These are phyloP conservation scores for Gastrophryne carolinensis DNA, from an alignment of 2,797 vertebrate genomes.

Conservation along the genomic window DNA sequence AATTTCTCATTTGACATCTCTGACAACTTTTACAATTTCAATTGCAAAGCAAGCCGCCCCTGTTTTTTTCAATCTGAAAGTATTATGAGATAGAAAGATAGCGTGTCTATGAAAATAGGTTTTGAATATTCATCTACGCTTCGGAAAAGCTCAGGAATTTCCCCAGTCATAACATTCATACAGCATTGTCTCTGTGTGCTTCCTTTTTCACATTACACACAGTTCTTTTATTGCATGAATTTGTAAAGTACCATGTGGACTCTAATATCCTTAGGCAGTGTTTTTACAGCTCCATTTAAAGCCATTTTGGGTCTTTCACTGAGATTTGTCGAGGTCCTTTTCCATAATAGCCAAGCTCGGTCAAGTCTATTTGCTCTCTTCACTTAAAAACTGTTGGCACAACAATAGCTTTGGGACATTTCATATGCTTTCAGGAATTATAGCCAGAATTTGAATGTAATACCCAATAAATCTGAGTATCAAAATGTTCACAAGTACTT, in stretches of 20 bases:
- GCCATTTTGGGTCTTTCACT: neutral
- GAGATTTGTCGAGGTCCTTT: neutral
- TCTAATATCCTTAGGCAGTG: neutral
- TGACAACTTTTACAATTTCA: slow-evolving; percentile 8
- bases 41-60: slow-evolving; percentile 14
- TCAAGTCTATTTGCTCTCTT: neutral
- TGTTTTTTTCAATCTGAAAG: neutral
- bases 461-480: neutral
- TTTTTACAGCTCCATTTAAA: neutral
- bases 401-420: neutral
- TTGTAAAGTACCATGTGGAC: neutral
- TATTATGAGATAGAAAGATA: neutral
- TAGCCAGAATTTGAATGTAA: neutral
- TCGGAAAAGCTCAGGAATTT: slow-evolving; percentile 26
- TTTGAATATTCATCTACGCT: slow-evolving; percentile 17
- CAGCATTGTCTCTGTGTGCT: neutral
- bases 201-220: neutral
- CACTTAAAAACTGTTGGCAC: neutral
- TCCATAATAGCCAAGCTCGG: neutral
- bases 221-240: neutral
- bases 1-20: neutral
- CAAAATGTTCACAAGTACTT: neutral
- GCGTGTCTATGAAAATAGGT: slow-evolving; percentile 17
- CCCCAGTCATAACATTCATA: neutral
- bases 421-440: neutral